These are phyloP conservation scores for Donacobius atricapilla DNA, from an alignment of 2,113 vertebrate species.

Conservation along the genomic window DNA sequence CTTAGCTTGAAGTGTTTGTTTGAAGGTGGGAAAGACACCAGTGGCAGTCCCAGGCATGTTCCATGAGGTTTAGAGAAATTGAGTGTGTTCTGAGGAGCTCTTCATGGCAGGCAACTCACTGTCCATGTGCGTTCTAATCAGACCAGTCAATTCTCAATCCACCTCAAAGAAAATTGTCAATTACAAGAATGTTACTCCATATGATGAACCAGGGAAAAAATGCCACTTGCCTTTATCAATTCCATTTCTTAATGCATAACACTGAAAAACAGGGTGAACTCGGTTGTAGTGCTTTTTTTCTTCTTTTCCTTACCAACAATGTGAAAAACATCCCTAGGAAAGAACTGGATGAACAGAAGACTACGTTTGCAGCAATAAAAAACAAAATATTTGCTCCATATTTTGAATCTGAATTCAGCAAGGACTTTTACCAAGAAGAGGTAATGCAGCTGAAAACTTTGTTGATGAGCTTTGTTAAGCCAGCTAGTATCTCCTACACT, in stretches of 20 bases:
- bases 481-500: not conserved
- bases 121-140: not conserved
- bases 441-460: conserved; percentile 51
- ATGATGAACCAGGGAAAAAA: not conserved
- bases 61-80: not conserved
- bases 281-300: not conserved
- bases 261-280: not conserved
- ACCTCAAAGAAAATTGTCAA: not conserved
- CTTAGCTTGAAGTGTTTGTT: not conserved
- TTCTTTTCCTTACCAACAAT: not conserved
- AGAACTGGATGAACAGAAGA: conserved; percentile 70
- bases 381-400: conserved; percentile 75
- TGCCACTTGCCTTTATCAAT: not conserved
- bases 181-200: not conserved
- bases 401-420: conserved; percentile 79
- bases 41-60: not conserved
- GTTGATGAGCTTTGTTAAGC: not conserved
- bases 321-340: conserved; percentile 63
- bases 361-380: conserved; percentile 67
- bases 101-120: not conserved
- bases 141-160: not conserved
- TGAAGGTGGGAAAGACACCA: not conserved
- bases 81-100: not conserved
- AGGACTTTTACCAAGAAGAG: conserved; percentile 41
- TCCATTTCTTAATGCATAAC: not conserved